Conservation (phyloP, 1,140 invertebrate genomes). For the Maniola jurtina region DNA sequence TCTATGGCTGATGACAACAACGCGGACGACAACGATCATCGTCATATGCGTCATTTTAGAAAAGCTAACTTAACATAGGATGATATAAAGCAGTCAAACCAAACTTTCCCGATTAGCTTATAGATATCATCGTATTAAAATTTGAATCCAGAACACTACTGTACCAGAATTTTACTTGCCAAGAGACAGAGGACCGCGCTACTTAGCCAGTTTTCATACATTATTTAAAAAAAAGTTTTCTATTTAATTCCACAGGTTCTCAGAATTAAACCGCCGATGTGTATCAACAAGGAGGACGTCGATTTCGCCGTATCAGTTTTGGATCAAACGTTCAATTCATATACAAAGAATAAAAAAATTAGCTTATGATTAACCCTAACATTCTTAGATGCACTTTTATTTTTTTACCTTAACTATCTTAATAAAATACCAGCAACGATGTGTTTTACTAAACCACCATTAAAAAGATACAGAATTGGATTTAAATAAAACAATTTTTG, state of each 20-base stretch:
- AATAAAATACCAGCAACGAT: background rate
- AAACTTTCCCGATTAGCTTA: too few relatives aligned
- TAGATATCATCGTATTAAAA: background rate
- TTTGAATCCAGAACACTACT: background rate
- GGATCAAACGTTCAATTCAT: slow-evolving; percentile 75
- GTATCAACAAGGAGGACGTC: slow-evolving; percentile 92
- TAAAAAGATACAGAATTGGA: too few relatives aligned
- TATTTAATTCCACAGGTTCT: slow-evolving; percentile 85
- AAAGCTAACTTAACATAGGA: too few relatives aligned
- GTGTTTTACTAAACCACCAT: too few relatives aligned
- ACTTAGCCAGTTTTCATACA: background rate
- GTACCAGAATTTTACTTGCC: background rate
- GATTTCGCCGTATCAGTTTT: slow-evolving; percentile 87
- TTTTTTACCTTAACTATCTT: background rate
- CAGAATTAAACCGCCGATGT: slow-evolving; percentile 98
- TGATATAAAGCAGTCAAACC: too few relatives aligned
- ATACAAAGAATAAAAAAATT: slow-evolving; percentile 15
- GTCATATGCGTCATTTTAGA: too few relatives aligned
- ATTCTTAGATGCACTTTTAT: too few relatives aligned
- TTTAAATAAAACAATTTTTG: too few relatives aligned
- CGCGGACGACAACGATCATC: too few relatives aligned
- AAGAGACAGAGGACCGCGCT: too few relatives aligned
- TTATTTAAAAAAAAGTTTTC: slow-evolving; percentile 7
- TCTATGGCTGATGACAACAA: too few relatives aligned
- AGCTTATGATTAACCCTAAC: background rate